Conservation (phyloP, 2,113 vertebrate species). For the Gymnarchus niloticus region DNA sequence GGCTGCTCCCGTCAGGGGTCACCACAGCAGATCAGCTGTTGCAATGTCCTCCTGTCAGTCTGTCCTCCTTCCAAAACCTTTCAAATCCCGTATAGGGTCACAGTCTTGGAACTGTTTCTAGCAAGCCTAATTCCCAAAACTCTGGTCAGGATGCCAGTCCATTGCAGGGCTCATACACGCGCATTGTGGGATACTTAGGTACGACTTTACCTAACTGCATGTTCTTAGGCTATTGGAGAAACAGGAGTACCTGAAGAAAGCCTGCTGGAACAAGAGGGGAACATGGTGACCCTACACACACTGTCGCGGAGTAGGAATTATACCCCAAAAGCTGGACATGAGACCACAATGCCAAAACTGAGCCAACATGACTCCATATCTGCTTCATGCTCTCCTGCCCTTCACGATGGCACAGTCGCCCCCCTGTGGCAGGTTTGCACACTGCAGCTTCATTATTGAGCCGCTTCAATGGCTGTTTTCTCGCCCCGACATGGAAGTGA, state of each 20-base stretch:
- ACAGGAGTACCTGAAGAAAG: not conserved
- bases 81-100: too few relatives aligned
- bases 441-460: not conserved
- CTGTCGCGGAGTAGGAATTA: not conserved
- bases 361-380: not conserved
- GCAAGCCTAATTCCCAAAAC: too few relatives aligned
- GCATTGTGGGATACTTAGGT: not conserved
- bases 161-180: not conserved
- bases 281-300: not conserved
- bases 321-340: not conserved
- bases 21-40: too few relatives aligned
- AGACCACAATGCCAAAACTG: not conserved
- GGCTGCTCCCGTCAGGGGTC: too few relatives aligned
- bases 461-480: not conserved
- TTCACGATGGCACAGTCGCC: not conserved
- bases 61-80: too few relatives aligned
- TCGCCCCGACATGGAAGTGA: not conserved
- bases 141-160: not conserved
- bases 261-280: not conserved
- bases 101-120: too few relatives aligned
- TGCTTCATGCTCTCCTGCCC: not conserved
- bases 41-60: too few relatives aligned
- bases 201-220: not conserved
- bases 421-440: not conserved
- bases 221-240: not conserved